Evolutionary conservation across 2,113 vertebrate genomes (phyloP), one percentile per base, ranked within the genome.

Genomic region (Hyaena hyaena): DNA sequence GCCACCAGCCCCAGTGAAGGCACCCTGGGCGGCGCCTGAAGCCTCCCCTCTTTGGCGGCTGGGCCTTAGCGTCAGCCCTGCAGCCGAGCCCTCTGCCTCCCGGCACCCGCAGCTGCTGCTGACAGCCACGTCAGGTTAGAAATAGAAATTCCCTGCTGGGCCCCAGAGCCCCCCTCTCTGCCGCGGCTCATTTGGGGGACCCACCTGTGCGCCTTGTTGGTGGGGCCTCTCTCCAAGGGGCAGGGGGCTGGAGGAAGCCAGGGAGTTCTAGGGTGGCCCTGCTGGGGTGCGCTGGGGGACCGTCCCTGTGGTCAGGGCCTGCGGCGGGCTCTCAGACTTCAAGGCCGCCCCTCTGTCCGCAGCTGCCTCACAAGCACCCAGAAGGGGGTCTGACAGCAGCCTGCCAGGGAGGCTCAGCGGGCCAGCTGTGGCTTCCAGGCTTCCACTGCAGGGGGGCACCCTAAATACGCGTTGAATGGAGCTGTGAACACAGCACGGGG

Each of bases 61-160:
- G 23, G 61, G 55, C 31, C 19, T 73, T 65, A 66, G 39, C 53
- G 21, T 8, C 50, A 1, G n/a, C 26, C 66, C 16, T 7, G 2
- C 10, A 39, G 39, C 39, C 33, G 23, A 63, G 55, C 81, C 45
- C n/a, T 73, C n/a, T 84, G 55, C 58, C 58, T n/a, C 31, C 92
- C 69, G 81, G 74, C 76, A 35, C 17, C 55, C 1, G 4, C 94
- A 86, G 92, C 90, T 93, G 80, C 88, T 17, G 14, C 85, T 58
- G 35, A 21, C 79, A 45, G 90, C 90, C 93, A 86, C 68, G 39
- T 89, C 84, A 43, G 76, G 61, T 92, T 79, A 89, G 96, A 96
- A 87, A 94, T 84, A 95, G 93, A 83, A 90, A 73, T 84, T 48
- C 43, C 48, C 85, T 31, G 26, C 63, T 21, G 63, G 65, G 74